These are phyloP conservation scores for Mechanitis mazaeus DNA, from an alignment of 2,888 invertebrate species.

Conservation along the genomic window DNA sequence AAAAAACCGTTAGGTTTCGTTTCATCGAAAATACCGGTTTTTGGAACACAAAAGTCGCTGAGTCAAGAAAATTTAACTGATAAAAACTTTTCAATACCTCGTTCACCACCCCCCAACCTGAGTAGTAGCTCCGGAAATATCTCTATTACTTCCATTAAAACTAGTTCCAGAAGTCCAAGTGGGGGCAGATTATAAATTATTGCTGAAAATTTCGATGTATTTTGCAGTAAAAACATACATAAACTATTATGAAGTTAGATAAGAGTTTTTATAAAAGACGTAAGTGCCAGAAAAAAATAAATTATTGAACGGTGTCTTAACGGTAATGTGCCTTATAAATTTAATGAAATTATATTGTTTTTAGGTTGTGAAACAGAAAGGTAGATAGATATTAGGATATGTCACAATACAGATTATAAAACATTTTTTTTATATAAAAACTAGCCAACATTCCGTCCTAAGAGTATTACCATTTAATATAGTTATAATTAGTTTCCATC, in stretches of 20 bases:
- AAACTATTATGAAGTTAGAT: conserved; percentile 22
- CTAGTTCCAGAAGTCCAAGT: conserved; percentile 75
- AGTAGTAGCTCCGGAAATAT: conserved; percentile 66
- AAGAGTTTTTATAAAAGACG: conserved; percentile 23
- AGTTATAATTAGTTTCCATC: conserved; percentile 11
- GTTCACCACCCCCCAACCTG: conserved; percentile 58
- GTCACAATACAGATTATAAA: conserved; percentile 44
- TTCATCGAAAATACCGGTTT: conserved; percentile 73
- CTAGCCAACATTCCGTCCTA: conserved; percentile 59
- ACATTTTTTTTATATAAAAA: conserved; percentile 15
- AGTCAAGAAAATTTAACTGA: conserved; percentile 71
- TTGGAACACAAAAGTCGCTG: conserved; percentile 67
- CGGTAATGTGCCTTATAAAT: conserved; percentile 28
- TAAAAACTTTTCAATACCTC: conserved; percentile 57
- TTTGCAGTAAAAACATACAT: conserved; percentile 17
- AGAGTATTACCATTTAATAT: conserved; percentile 56
- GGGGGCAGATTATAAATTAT: conserved; percentile 54
- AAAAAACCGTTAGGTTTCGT: conserved; percentile 51
- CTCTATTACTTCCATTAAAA: conserved; percentile 80
- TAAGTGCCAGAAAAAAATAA: conserved; percentile 26
- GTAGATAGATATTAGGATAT: conserved; percentile 27
- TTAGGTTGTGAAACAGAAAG: conserved; percentile 53
- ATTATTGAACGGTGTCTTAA: conserved; percentile 24
- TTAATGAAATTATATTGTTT: conserved; percentile 28
- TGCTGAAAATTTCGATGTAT: conserved; percentile 15